phyloP scores from a whole-genome alignment of 2,888 invertebrate genomes.

The Mesorhabditis spiculigera region DNA sequence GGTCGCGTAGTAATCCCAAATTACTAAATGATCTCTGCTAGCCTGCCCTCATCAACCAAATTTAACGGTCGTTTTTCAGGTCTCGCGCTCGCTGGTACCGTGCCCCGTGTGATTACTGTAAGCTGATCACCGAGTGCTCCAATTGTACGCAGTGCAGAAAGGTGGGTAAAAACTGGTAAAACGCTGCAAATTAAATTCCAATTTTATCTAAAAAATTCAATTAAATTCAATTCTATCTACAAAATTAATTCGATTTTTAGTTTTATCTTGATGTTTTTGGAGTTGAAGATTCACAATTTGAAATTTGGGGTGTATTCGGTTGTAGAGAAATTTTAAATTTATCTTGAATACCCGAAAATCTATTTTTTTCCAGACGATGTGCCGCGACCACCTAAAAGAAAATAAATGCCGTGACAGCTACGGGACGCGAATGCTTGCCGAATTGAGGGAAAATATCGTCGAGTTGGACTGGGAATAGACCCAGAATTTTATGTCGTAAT shows the following conservation, averaged over 20 bases:
- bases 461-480: slow-evolving; percentile 39
- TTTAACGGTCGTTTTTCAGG: slow-evolving; percentile 17
- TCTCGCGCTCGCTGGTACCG: slow-evolving; percentile 37
- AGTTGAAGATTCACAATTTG: too few species aligned
- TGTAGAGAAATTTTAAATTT: too few species aligned
- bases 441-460: slow-evolving; percentile 41
- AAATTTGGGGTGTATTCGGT: too few species aligned
- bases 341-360: not conserved
- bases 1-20: too few species aligned
- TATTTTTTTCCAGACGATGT: slow-evolving; percentile 34
- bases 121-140: slow-evolving; percentile 35
- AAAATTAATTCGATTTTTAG: too few species aligned
- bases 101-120: slow-evolving; percentile 42
- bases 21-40: too few species aligned
- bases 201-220: too few species aligned
- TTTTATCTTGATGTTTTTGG: too few species aligned
- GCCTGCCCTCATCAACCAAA: too few species aligned
- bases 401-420: slow-evolving; percentile 38
- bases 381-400: slow-evolving; percentile 34
- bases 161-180: slow-evolving; percentile 14
- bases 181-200: too few species aligned
- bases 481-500: too few species aligned
- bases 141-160: slow-evolving; percentile 46
- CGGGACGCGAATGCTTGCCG: slow-evolving; percentile 31
- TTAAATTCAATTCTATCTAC: too few species aligned